Evolutionary conservation across 2,113 vertebrate species (phyloP).

Genomic region (Oreochromis niloticus): DNA sequence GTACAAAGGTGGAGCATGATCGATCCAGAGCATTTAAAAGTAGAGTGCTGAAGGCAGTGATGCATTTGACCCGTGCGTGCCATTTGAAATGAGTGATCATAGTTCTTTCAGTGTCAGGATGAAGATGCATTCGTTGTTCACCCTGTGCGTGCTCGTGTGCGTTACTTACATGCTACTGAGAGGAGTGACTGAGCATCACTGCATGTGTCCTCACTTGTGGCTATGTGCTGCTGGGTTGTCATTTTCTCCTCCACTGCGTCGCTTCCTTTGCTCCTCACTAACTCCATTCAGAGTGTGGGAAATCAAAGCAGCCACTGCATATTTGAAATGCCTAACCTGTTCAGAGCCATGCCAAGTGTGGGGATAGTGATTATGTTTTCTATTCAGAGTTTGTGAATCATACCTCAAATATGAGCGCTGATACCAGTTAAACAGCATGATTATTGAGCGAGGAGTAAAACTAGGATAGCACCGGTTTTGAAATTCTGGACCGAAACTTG

Average conservation of each 20-base stretch:
- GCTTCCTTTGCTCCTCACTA: slow-evolving; percentile 28
- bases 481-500: background rate
- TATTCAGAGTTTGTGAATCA: background rate
- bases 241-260: slow-evolving; percentile 38
- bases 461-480: background rate
- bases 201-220: background rate
- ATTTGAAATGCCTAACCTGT: slow-evolving; percentile 31
- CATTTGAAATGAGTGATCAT: background rate
- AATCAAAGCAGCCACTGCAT: slow-evolving; percentile 16
- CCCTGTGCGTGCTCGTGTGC: background rate
- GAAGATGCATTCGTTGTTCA: background rate
- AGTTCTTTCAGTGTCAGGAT: background rate
- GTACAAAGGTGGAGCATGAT: background rate
- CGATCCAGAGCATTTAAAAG: background rate
- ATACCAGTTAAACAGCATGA: background rate
- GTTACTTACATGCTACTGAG: background rate
- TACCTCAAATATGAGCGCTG: background rate
- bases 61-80: background rate
- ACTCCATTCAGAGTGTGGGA: slow-evolving; percentile 41
- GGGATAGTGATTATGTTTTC: background rate
- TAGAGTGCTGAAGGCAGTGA: background rate
- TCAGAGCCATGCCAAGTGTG: background rate
- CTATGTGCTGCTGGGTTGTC: slow-evolving; percentile 8
- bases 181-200: background rate
- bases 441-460: background rate